Evolutionary conservation across 2,113 vertebrate genomes (phyloP).

Genomic region (Xenopus tropicalis): DNA sequence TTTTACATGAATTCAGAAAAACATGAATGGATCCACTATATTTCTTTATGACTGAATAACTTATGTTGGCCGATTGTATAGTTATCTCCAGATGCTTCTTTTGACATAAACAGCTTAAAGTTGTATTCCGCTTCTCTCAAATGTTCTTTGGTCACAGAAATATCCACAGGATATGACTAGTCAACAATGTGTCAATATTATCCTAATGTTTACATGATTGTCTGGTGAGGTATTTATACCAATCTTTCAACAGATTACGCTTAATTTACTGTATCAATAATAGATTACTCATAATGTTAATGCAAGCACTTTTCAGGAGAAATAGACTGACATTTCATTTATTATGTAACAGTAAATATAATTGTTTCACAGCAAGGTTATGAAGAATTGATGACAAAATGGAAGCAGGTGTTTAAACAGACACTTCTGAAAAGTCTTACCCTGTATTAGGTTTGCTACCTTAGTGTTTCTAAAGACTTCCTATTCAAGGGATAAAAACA

Average conservation of each 20-base stretch:
- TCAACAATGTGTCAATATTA: conserved; percentile 15
- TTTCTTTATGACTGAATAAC: no score
- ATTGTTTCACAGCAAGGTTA: conserved; percentile 70
- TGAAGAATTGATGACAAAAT: conserved; percentile 69
- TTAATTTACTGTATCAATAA: conserved; percentile 52
- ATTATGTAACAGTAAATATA: conserved; percentile 70
- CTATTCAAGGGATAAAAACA: conserved; percentile 60
- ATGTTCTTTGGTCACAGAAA: background rate
- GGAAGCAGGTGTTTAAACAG: conserved; percentile 78
- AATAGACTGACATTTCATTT: conserved; percentile 64
- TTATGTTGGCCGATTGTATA: no score
- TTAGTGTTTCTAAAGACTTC: conserved; percentile 59
- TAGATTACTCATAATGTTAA: conserved; percentile 57
- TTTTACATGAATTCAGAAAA: no score
- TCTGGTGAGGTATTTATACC: conserved; percentile 45
- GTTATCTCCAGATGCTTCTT: no score
- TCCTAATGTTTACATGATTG: conserved; percentile 46
- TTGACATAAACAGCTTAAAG: no score
- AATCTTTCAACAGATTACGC: conserved; percentile 50
- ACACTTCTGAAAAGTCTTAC: conserved; percentile 61
- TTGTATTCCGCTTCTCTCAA: background rate
- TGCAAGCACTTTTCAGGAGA: conserved; percentile 55
- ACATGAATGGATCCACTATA: no score
- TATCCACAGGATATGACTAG: conserved; percentile 21
- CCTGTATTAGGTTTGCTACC: conserved; percentile 60